Evolutionary conservation across 1,140 invertebrate genomes (phyloP).

Genomic region (Chlorops oryzae): DNA sequence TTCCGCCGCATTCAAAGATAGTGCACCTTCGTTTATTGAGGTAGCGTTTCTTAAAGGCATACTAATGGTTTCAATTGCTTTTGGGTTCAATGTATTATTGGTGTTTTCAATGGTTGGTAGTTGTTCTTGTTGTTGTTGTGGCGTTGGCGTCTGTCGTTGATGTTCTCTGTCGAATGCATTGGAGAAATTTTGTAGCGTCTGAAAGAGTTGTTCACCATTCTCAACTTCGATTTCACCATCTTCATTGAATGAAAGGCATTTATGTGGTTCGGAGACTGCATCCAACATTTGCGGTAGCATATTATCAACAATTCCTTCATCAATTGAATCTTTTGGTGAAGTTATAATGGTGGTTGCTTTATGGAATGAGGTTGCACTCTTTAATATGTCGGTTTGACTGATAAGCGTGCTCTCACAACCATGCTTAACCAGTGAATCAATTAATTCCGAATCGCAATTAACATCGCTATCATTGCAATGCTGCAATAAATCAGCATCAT

Average conservation of each 20-base stretch:
- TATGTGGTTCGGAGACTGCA: constrained; percentile 39
- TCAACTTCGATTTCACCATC: constrained; percentile 45
- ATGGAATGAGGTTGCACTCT: no score
- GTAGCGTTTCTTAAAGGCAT: no score
- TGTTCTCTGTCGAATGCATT: constrained; percentile 39
- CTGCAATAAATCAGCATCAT: constrained; percentile 49
- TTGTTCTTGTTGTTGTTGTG: no score
- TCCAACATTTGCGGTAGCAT: constrained; percentile 9
- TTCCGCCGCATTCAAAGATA: no score
- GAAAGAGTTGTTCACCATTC: constrained; percentile 37
- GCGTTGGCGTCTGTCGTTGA: no score
- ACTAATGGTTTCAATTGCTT: no score
- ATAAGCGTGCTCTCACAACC: constrained; percentile 58
- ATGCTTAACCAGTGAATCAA: constrained; percentile 56
- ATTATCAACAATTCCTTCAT: constrained; percentile 16
- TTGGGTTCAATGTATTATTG: no score
- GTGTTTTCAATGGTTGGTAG: no score
- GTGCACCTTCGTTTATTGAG: no score
- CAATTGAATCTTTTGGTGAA: constrained; percentile 7
- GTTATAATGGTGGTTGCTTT: no score
- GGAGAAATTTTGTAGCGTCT: constrained; percentile 19
- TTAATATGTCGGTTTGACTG: no score
- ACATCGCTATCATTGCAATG: constrained; percentile 53
- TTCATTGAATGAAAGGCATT: constrained; percentile 45
- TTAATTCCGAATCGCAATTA: constrained; percentile 47